These are phyloP conservation scores for Conistra vaccinii DNA, from an alignment of 2,888 invertebrate species.

Conservation along the genomic window DNA sequence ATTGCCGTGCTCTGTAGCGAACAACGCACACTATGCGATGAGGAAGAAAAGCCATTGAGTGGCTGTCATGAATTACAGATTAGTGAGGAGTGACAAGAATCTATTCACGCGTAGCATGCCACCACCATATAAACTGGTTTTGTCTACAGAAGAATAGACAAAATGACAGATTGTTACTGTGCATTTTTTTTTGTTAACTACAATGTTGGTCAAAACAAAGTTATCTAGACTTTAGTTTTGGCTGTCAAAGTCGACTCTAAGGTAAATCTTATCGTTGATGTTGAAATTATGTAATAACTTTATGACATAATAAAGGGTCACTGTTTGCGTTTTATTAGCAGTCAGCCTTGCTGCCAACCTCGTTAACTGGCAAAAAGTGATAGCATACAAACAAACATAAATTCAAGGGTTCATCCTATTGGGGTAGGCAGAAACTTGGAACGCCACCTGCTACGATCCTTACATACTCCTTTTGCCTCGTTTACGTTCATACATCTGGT, in stretches of 20 bases:
- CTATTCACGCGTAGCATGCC: no score
- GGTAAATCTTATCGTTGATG: neutral
- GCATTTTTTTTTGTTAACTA: no score
- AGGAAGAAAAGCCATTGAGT: constrained; percentile 15
- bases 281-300: neutral
- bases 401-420: no score
- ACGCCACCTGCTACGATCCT: no score
- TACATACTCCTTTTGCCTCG: no score
- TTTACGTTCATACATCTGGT: no score
- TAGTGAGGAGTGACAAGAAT: neutral
- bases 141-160: no score
- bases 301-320: neutral
- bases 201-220: neutral
- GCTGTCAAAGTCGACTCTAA: no score
- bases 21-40: neutral
- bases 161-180: no score
- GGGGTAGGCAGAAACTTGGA: no score
- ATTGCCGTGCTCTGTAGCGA: constrained; percentile 50
- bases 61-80: constrained; percentile 12
- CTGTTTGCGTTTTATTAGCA: no score
- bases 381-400: neutral
- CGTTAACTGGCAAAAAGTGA: neutral
- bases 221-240: neutral
- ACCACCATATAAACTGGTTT: no score
- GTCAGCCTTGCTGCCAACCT: neutral